Evolutionary conservation across 1,140 invertebrate species (phyloP), one percentile per base, ranked within the genome.

Genomic region (Diprion similis): DNA sequence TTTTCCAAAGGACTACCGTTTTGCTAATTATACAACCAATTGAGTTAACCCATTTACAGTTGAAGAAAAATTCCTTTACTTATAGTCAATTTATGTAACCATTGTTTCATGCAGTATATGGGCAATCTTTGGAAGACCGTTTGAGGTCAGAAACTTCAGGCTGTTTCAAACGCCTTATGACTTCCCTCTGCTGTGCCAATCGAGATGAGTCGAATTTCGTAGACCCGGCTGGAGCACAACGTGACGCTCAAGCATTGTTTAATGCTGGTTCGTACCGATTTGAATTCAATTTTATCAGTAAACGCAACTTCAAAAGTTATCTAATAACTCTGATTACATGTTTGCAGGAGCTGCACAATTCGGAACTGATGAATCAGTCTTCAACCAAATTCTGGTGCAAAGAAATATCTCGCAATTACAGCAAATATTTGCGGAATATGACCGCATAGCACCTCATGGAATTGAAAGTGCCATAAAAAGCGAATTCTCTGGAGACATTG

Each of bases 401-500:
- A 79, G 88, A 19, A 89, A 86, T 71, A 86, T 85, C 70, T 78
- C 84, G 7, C 92, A 93, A 74, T 82, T 94, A n/a, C 84, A 88
- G 15, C 71, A 46, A 83, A 66, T 87, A 90, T 17, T 93, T 77
- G 84, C 83, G 15, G 88, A 89, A 76, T 90, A 90, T 74, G 78
- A 87, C 67, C 80, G 81, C 46, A 73, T 89, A 1, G 85, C 88
- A n/a, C 90, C 90, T 8, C 90, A 92, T 76, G 85, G 89, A 24
- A 90, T 93, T 76, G 91, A 91, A 75, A 81, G 89, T 70, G 89
- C 91, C 0, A 89, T 93, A 71, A 85, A 90, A 70, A 87, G 84
- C 45, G 92, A 93, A 81, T 91, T 93, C 79, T 91, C 90, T 75
- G 92, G 92, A 66, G 89, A 91, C 81, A 81, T 91, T 10, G 84